A percentile compares a stretch with the other conserved stretches of the same genome.
These are phyloP conservation scores for Phalacrocorax aristotelis DNA, from an alignment of 2,113 vertebrate species.

Conservation along the genomic window DNA sequence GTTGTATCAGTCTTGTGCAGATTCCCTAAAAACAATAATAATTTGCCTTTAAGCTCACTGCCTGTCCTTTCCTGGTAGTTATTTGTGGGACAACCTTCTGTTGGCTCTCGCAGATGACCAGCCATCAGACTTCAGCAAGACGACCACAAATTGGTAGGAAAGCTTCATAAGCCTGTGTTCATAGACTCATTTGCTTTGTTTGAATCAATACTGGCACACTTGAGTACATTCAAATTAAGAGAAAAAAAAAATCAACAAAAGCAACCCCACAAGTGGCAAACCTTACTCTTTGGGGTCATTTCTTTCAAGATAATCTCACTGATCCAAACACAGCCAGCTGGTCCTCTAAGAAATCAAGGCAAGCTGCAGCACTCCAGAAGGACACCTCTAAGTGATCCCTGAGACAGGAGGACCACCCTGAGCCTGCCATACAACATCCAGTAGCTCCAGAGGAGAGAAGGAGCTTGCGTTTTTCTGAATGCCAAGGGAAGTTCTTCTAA, in stretches of 20 bases:
- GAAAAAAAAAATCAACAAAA: neutral
- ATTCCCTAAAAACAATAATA: neutral
- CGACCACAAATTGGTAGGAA: neutral
- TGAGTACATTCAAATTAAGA: neutral
- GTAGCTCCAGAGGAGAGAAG: neutral
- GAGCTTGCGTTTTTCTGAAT: neutral
- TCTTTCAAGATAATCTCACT: neutral
- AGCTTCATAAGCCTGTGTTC: neutral
- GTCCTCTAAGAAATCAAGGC: neutral
- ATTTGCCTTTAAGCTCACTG: neutral
- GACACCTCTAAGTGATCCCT: neutral
- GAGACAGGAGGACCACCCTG: neutral
- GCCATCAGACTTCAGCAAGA: neutral
- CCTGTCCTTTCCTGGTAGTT: neutral
- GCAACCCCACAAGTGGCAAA: neutral
- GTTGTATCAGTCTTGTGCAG: neutral
- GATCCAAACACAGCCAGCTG: neutral
- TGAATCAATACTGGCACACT: neutral
- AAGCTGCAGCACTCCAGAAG: neutral
- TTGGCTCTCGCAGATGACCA: neutral
- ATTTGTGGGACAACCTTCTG: neutral
- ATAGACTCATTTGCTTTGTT: neutral
- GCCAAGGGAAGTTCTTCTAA: neutral
- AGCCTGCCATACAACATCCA: neutral
- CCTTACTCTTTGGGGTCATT: neutral